Conservation (phyloP, 2,888 invertebrate species). For the Emmelina monodactyla region DNA sequence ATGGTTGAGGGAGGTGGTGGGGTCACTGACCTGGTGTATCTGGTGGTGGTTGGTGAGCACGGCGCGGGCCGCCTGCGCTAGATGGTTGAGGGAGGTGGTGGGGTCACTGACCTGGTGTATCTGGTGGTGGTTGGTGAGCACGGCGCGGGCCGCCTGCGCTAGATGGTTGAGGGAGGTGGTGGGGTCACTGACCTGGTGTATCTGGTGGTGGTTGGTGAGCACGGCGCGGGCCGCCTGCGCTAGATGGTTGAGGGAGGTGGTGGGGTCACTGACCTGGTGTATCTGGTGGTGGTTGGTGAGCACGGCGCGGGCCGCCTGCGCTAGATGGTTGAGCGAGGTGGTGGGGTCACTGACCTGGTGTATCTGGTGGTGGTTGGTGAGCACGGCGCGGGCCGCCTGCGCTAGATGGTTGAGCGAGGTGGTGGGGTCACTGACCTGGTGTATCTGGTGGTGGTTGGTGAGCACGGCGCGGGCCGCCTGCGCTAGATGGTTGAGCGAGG, state of each 20-base stretch:
- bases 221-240: neutral
- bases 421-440: neutral
- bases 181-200: neutral
- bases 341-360: neutral
- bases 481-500: neutral
- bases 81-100: constrained; percentile 91
- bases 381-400: neutral
- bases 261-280: neutral
- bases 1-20: no score
- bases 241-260: neutral
- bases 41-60: constrained; percentile 85
- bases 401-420: neutral
- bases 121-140: neutral
- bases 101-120: constrained; percentile 33
- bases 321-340: neutral
- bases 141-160: neutral
- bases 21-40: constrained; percentile 46
- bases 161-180: neutral
- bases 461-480: neutral
- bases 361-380: neutral
- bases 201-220: neutral
- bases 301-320: neutral
- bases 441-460: neutral
- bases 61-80: constrained; percentile 83
- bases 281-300: neutral